A percentile compares a stretch with the other conserved stretches of the same genome.
phyloP scores from a whole-genome alignment of 2,888 invertebrate species.

The Apodemia hepburni region DNA sequence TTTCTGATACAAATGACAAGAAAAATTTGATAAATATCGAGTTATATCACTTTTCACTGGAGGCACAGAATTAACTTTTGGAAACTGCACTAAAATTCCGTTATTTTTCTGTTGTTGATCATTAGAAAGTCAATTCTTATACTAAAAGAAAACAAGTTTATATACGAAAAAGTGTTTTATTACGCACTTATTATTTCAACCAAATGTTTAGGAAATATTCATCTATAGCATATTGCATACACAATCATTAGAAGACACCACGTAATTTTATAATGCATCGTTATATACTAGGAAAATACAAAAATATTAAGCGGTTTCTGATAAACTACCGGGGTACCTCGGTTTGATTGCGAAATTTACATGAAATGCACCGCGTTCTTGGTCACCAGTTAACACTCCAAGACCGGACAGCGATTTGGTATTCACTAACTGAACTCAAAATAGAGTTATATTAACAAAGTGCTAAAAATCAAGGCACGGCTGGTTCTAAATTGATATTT shows the following conservation, averaged over 20 bases:
- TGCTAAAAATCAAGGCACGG: not conserved
- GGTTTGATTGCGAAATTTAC: slow-evolving; percentile 38
- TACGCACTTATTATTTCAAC: slow-evolving; percentile 80
- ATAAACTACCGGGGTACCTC: slow-evolving; percentile 59
- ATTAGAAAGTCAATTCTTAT: not conserved
- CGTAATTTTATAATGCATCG: slow-evolving; percentile 57
- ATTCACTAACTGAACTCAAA: slow-evolving; percentile 29
- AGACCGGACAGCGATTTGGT: slow-evolving; percentile 45
- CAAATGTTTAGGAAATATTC: slow-evolving; percentile 74
- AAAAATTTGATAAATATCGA: too few relatives aligned
- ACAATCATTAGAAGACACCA: slow-evolving; percentile 69
- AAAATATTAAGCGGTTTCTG: slow-evolving; percentile 77
- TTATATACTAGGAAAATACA: slow-evolving; percentile 73
- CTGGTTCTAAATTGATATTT: not conserved
- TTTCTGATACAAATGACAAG: too few relatives aligned
- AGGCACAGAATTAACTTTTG: too few relatives aligned
- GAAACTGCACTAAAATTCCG: too few relatives aligned
- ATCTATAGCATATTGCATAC: slow-evolving; percentile 76
- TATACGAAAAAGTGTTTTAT: slow-evolving; percentile 78
- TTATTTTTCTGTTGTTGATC: not conserved
- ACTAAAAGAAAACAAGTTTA: slow-evolving; percentile 32
- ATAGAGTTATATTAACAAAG: not conserved
- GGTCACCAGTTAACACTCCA: slow-evolving; percentile 59
- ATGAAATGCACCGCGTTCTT: slow-evolving; percentile 60
- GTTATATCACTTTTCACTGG: too few relatives aligned